These are phyloP conservation scores for Catajapyx aquilonaris DNA, from an alignment of 1,140 invertebrate species.

Conservation along the genomic window DNA sequence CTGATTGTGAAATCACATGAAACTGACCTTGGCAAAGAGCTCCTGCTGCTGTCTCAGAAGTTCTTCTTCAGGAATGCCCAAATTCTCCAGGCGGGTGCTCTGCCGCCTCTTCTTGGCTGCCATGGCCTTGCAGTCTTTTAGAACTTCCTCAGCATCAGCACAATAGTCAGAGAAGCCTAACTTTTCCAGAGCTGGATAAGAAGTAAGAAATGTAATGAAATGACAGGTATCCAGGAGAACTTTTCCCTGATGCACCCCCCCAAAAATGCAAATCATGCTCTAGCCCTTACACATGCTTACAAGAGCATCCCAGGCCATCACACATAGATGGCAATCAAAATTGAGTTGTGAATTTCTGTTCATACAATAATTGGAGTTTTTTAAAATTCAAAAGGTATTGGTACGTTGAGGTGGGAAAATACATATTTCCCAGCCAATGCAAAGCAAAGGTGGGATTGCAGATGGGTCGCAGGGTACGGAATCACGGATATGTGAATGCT, in stretches of 20 bases:
- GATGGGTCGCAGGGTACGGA: no score
- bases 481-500: no score
- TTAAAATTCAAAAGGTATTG: no score
- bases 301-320: no score
- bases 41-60: conserved; percentile 90
- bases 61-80: conserved; percentile 95
- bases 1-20: no score
- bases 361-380: no score
- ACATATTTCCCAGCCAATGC: no score
- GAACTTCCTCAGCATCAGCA: conserved; percentile 77
- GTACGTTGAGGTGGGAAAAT: no score
- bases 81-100: conserved; percentile 83
- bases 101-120: conserved; percentile 81
- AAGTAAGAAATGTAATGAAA: conserved; percentile 11
- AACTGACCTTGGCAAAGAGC: conserved; percentile 78
- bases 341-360: no score
- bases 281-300: neutral
- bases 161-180: conserved; percentile 85
- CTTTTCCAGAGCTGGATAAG: conserved; percentile 55
- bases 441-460: no score
- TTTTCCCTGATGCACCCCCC: no score
- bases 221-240: neutral
- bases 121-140: conserved; percentile 88
- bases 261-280: conserved; percentile 1
- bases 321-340: no score